Percentiles rank a stretch among this genome's conserved stretches.
Evolutionary conservation across 2,113 vertebrate genomes (phyloP).

Genomic region (Heterochromis multidens): DNA sequence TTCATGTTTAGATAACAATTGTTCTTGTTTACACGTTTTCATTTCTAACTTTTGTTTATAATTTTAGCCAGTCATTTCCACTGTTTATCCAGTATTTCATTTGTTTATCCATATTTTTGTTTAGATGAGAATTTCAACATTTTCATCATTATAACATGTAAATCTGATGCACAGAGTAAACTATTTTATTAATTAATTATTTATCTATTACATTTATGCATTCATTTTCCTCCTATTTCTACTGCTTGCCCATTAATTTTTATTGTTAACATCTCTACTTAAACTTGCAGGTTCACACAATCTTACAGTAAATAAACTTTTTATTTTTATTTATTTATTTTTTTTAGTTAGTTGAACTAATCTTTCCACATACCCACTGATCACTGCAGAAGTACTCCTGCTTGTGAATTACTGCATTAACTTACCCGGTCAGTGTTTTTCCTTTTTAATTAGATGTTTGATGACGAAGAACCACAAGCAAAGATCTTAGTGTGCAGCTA

Average conservation of each 20-base stretch:
- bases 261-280: not conserved
- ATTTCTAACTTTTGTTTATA: not conserved
- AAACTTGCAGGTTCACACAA: not conserved
- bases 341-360: not conserved
- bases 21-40: too few species aligned
- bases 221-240: not conserved
- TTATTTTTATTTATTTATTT: not conserved
- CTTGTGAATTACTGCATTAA: not conserved
- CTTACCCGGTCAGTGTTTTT: not conserved
- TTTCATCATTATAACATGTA: not conserved
- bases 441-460: conserved; percentile 21
- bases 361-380: not conserved
- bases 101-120: too few species aligned
- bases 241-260: not conserved
- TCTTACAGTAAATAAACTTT: not conserved
- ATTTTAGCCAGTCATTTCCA: not conserved
- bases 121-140: not conserved
- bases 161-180: not conserved
- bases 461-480: conserved; percentile 8
- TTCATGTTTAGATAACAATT: not conserved
- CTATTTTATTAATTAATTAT: not conserved
- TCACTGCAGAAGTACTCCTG: not conserved
- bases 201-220: not conserved
- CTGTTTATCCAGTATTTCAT: too few species aligned
- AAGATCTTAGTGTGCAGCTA: not conserved